Conservation (phyloP, 2,888 invertebrate genomes). For the Drosophila pseudotalamancana region DNA sequence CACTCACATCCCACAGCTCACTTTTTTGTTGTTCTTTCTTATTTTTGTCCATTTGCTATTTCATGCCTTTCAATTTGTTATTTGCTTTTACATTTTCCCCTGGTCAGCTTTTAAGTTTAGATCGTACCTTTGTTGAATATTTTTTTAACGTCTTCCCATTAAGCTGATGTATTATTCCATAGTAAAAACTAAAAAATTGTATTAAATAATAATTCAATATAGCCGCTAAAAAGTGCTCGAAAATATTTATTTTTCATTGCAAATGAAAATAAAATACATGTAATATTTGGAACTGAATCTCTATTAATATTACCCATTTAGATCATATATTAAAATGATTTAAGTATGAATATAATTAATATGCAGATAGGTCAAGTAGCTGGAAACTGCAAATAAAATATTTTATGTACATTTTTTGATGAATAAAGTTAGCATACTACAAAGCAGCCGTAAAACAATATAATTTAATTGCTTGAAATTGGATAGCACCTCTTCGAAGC, state of each 20-base stretch:
- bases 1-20: constrained; percentile 25
- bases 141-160: too few relatives aligned
- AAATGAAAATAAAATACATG: too few relatives aligned
- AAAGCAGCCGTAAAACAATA: constrained; percentile 17
- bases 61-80: constrained; percentile 61
- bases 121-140: constrained; percentile 30
- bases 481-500: constrained; percentile 40
- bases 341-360: constrained; percentile 5
- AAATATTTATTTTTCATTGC: too few relatives aligned
- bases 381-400: constrained; percentile 1
- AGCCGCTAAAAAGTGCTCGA: too few relatives aligned
- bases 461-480: constrained; percentile 56
- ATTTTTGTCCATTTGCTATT: constrained; percentile 43
- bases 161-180: background rate
- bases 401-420: background rate
- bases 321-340: background rate
- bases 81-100: constrained; percentile 38
- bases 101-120: constrained; percentile 33
- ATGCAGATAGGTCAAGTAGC: constrained; percentile 13
- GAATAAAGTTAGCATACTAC: background rate
- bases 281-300: background rate
- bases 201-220: too few relatives aligned
- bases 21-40: constrained; percentile 16
- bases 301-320: background rate
- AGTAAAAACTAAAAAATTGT: too few relatives aligned